A percentile compares a stretch with the other conserved stretches of the same genome.
Conservation (phyloP, 2,797 vertebrate species). For the Sciurus carolinensis region DNA sequence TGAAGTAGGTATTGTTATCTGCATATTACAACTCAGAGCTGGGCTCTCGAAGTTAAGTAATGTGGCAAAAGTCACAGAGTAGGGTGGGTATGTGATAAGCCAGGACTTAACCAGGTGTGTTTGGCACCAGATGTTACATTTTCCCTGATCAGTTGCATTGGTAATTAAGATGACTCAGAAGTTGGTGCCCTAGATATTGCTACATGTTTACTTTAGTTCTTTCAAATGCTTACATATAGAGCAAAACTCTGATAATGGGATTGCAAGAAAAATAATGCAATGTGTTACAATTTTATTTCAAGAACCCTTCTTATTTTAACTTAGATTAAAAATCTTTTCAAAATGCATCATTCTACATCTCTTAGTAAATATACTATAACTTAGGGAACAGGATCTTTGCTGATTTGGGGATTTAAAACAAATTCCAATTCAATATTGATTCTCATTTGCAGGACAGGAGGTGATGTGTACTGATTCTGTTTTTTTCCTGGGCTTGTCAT, state of each 20-base stretch:
- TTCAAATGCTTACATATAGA: conserved; percentile 45
- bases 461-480: background rate
- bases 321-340: conserved; percentile 55
- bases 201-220: conserved; percentile 16
- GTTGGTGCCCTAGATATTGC: conserved; percentile 22
- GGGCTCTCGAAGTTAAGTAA: background rate
- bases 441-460: conserved; percentile 32
- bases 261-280: background rate
- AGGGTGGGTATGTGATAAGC: background rate
- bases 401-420: conserved; percentile 1
- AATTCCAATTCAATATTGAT: background rate
- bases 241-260: background rate
- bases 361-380: conserved; percentile 6
- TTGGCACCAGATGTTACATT: background rate
- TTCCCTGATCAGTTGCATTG: background rate
- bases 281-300: conserved; percentile 39
- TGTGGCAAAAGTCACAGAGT: background rate
- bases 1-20: background rate
- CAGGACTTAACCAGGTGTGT: background rate
- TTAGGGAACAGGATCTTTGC: conserved; percentile 8
- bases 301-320: conserved; percentile 33
- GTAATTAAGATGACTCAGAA: conserved; percentile 23
- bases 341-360: conserved; percentile 27
- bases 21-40: background rate
- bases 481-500: background rate